Evolutionary conservation across 2,888 invertebrate species (phyloP).

Genomic region (Bimastos eiseni): DNA sequence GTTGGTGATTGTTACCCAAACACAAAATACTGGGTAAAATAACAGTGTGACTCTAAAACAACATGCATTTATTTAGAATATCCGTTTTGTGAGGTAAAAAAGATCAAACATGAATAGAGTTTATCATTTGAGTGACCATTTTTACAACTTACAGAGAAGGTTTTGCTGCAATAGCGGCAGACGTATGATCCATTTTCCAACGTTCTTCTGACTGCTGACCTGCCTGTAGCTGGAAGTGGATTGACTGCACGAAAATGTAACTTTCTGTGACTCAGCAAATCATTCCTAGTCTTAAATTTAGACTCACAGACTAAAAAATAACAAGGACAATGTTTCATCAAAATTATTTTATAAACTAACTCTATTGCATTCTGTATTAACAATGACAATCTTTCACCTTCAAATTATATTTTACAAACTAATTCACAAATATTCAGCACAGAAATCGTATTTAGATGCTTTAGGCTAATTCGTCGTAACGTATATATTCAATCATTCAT

Average conservation of each 20-base stretch:
- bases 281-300: slow-evolving; percentile 37
- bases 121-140: neutral
- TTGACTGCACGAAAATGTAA: slow-evolving; percentile 35
- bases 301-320: slow-evolving; percentile 32
- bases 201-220: neutral
- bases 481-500: too few species aligned
- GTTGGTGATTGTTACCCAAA: neutral
- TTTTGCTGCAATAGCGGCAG: slow-evolving; percentile 32
- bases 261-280: slow-evolving; percentile 33
- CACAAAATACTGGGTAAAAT: neutral
- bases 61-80: neutral
- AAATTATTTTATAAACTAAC: neutral
- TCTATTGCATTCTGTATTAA: neutral
- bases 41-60: neutral
- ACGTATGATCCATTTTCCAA: slow-evolving; percentile 24
- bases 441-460: too few species aligned
- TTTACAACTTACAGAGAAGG: slow-evolving; percentile 31
- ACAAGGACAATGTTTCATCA: neutral
- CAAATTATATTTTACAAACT: too few species aligned
- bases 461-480: neutral
- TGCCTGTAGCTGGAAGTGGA: slow-evolving; percentile 27
- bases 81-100: too few species aligned
- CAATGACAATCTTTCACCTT: slow-evolving; percentile 30
- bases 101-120: too few species aligned
- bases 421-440: too few species aligned